These are phyloP conservation scores for Knipowitschia caucasica DNA, from an alignment of 2,797 vertebrate genomes.

Conservation along the genomic window DNA sequence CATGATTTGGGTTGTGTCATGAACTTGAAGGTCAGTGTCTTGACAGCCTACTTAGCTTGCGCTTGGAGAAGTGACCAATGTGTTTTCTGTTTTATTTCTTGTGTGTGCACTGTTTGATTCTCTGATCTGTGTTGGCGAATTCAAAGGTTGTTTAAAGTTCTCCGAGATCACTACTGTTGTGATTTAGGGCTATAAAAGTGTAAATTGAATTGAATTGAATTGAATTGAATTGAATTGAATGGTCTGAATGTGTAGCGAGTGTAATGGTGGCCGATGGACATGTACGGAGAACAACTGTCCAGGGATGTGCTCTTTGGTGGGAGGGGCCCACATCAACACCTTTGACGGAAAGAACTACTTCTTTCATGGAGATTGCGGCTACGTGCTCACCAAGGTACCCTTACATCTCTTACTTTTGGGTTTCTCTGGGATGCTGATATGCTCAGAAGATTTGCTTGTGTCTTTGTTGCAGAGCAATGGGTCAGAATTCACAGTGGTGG, in stretches of 20 bases:
- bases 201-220: no score
- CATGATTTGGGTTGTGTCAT: no score
- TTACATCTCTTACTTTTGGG: neutral
- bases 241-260: conserved; percentile 45
- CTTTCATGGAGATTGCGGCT: conserved; percentile 85
- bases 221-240: no score
- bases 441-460: neutral
- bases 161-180: no score
- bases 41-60: no score
- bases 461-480: conserved; percentile 49
- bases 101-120: no score
- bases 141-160: no score
- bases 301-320: conserved; percentile 79
- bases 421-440: neutral
- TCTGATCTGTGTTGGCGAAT: no score
- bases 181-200: no score
- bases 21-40: no score
- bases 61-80: no score
- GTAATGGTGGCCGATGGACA: conserved; percentile 76
- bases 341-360: conserved; percentile 80
- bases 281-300: conserved; percentile 78
- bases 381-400: conserved; percentile 69
- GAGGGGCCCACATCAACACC: conserved; percentile 81
- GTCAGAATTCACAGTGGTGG: conserved; percentile 72
- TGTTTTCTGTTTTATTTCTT: no score